Percentiles rank a stretch among this genome's conserved stretches.
phyloP scores from a whole-genome alignment of 2,113 vertebrate species.

The Sprattus sprattus region DNA sequence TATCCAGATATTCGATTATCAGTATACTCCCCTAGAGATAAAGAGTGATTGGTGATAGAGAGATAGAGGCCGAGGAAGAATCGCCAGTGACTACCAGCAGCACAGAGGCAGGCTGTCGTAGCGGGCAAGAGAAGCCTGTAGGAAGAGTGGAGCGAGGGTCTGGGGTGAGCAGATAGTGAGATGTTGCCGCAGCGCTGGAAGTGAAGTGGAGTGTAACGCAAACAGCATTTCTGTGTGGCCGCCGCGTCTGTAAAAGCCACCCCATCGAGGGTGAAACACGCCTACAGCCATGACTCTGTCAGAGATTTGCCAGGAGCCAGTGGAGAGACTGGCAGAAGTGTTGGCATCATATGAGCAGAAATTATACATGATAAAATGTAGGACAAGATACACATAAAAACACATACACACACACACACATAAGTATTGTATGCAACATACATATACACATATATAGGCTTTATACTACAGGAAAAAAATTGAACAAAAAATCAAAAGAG shows the following conservation, averaged over 20 bases:
- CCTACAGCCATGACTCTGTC: background rate
- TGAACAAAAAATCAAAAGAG: too few species aligned
- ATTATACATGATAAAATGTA: too few species aligned
- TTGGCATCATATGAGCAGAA: background rate
- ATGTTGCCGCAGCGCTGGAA: background rate
- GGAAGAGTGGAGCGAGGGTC: background rate
- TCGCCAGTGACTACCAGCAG: background rate
- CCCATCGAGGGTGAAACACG: too few species aligned
- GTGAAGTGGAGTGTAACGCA: too few species aligned
- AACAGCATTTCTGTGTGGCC: too few species aligned
- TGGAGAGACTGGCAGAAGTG: slow-evolving; percentile 27
- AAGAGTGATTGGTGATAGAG: background rate
- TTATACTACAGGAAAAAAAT: too few species aligned
- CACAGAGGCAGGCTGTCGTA: background rate
- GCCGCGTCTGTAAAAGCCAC: too few species aligned
- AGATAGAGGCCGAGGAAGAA: background rate
- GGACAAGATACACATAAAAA: slow-evolving; percentile 3
- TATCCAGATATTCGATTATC: too few species aligned
- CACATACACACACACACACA: slow-evolving; percentile 32
- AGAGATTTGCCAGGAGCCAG: slow-evolving; percentile 26
- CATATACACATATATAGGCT: background rate
- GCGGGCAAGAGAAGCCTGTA: background rate
- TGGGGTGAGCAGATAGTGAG: background rate
- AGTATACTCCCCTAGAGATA: too few species aligned
- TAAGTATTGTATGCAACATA: background rate